A percentile compares a stretch with the other conserved stretches of the same genome.
Conservation (phyloP, 1,140 invertebrate species). For the Drosophila athabasca region DNA sequence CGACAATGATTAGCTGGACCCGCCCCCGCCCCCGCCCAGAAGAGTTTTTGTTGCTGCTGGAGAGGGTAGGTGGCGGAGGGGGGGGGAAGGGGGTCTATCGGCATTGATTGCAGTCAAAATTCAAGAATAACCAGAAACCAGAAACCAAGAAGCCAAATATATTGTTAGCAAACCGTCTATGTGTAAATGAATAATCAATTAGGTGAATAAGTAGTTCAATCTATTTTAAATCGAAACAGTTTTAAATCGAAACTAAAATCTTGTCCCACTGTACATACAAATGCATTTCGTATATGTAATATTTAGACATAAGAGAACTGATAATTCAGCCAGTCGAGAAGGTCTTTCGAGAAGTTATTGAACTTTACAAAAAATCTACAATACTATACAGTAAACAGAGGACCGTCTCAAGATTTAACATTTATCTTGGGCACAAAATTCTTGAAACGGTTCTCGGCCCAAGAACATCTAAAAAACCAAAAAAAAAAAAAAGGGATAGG, state of each 20-base stretch:
- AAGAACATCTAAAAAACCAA: constrained; percentile 11
- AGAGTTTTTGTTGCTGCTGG: constrained; percentile 40
- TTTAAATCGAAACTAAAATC: constrained; percentile 48
- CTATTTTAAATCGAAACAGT: constrained; percentile 48
- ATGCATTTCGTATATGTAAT: constrained; percentile 57
- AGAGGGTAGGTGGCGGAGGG: constrained; percentile 35
- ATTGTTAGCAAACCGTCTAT: constrained; percentile 51
- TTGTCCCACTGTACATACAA: constrained; percentile 75
- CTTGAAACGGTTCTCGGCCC: background rate
- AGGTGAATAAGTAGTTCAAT: constrained; percentile 77
- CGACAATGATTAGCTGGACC: constrained; percentile 38
- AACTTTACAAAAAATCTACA: constrained; percentile 14
- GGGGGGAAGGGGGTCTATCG: constrained; percentile 27
- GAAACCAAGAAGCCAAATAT: constrained; percentile 64
- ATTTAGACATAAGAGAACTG: constrained; percentile 17
- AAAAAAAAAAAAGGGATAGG: constrained; percentile 19
- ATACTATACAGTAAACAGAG: constrained; percentile 6
- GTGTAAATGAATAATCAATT: constrained; percentile 62
- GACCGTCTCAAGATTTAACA: constrained; percentile 20
- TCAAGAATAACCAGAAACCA: constrained; percentile 23
- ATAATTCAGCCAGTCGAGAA: no score
- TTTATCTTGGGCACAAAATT: constrained; percentile 15
- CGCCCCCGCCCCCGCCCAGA: constrained; percentile 35
- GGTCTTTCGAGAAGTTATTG: constrained; percentile 25
- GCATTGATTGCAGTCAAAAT: constrained; percentile 68